Percentiles rank a stretch among this genome's conserved stretches.
phyloP scores from a whole-genome alignment of 2,797 vertebrate species.

The Sebastes dallii region DNA sequence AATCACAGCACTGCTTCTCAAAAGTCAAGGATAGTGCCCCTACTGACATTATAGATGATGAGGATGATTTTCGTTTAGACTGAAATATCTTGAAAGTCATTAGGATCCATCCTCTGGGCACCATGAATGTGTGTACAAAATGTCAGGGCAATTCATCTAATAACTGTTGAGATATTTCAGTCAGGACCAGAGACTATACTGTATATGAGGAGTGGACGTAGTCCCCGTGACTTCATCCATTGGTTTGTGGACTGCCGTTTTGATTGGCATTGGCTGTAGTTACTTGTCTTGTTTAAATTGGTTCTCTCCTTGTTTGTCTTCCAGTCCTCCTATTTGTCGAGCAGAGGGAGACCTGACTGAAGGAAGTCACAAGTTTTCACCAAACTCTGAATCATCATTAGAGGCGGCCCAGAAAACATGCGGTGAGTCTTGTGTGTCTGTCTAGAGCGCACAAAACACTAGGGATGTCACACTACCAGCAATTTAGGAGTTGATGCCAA shows the following conservation, averaged over 20 bases:
- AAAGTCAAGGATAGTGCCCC: not conserved
- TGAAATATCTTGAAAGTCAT: not conserved
- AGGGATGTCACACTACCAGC: not conserved
- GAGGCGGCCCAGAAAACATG: conserved; percentile 89
- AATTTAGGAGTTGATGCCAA: no score
- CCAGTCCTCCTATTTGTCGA: conserved; percentile 83
- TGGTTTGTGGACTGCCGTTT: no score
- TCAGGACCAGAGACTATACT: not conserved
- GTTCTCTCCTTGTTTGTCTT: conserved; percentile 5
- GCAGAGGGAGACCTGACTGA: conserved; percentile 85
- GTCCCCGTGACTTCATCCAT: no score
- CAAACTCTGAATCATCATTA: conserved; percentile 87
- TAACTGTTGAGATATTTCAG: not conserved
- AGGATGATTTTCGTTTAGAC: not conserved
- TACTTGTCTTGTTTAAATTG: not conserved
- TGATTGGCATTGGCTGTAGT: not conserved
- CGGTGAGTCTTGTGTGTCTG: conserved; percentile 76
- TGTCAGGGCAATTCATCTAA: not conserved
- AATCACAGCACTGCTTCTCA: not conserved
- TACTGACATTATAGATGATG: not conserved
- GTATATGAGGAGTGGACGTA: no score
- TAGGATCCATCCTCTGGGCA: not conserved
- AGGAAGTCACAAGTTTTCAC: conserved; percentile 87
- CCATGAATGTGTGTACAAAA: not conserved
- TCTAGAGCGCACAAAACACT: not conserved